Evolutionary conservation across 2,797 vertebrate species (phyloP), one percentile per base, ranked within the genome.

Genomic region (Rhincodon typus): DNA sequence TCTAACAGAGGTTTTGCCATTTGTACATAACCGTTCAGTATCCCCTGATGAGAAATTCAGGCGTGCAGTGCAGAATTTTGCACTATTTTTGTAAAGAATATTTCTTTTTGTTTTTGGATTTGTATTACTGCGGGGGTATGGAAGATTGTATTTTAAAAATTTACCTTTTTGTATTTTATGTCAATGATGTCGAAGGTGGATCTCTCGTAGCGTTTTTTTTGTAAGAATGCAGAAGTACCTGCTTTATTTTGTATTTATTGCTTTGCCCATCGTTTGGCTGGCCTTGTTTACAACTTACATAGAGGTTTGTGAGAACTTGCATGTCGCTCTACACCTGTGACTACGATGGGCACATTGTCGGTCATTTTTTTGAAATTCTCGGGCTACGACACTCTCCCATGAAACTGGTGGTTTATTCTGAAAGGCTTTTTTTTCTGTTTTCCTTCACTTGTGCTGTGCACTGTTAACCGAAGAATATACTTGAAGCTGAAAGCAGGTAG

Each of bases 241-340:
- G 94, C 50, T 57, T 34, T 74, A 94, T 94, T 95, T 95, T 95
- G 94, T 95, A 95, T 95, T 74, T 72, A 72, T 95, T 77, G 94
- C 17, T 74, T 95, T 69, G 62, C 90, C n/a, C 90, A 25, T 67
- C 25, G n/a, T 67, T 93, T 69, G 62, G 62, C 90, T 69, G n/a
- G 66, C 19, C 62, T 69, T 93, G 69, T 95, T 94, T 95, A 95
- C 94, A 77, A 77, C 27, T 72, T 72, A 74, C 1, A 30, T n/a
- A n/a, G 46, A 95, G 42, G 94, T 46, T 77, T 95, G 25, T 21
- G 70, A 77, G 57, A 77, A 30, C 62, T 93, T 69, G 8, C 34
- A 38, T 3, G 88, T n/a, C 17, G n/a, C 88, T 93, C n/a, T 38
- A 25, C 90, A 13, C n/a, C 57, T 69, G 19, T 25, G 90, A 67